Evolutionary conservation across 2,888 invertebrate species (phyloP).

Genomic region (Gonocerus acuteangulatus): DNA sequence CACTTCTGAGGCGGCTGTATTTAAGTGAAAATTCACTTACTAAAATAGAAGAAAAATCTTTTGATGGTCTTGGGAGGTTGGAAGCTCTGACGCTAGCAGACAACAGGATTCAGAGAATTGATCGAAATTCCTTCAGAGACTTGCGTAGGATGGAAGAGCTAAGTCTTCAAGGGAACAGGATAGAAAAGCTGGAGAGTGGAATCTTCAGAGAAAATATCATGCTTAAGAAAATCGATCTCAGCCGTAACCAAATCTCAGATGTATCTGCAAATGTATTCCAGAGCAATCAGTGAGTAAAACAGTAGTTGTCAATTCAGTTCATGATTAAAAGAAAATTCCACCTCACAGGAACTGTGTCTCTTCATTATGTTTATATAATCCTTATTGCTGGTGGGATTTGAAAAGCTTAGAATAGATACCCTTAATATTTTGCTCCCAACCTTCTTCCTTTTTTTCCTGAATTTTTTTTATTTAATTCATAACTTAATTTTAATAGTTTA

Average conservation of each 20-base stretch:
- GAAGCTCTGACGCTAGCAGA: conserved; percentile 67
- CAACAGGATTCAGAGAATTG: conserved; percentile 65
- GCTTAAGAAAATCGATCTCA: conserved; percentile 62
- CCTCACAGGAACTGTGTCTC: too few species aligned
- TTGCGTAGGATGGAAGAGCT: conserved; percentile 47
- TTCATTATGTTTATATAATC: too few species aligned
- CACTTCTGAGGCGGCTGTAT: conserved; percentile 60
- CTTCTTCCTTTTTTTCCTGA: too few species aligned
- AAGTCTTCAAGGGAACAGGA: conserved; percentile 66
- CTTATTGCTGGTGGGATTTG: too few species aligned
- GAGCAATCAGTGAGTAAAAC: conserved; percentile 44
- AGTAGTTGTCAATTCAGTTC: too few species aligned
- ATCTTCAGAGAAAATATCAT: conserved; percentile 58
- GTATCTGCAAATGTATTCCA: conserved; percentile 58
- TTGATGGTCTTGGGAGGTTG: conserved; percentile 60
- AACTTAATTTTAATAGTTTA: too few species aligned
- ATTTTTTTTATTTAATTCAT: too few species aligned
- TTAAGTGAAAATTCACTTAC: conserved; percentile 66
- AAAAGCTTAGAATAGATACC: too few species aligned
- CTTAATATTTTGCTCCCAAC: too few species aligned
- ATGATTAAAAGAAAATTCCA: too few species aligned
- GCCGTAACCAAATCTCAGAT: conserved; percentile 64
- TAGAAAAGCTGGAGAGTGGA: conserved; percentile 61
- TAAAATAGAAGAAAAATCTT: conserved; percentile 57
- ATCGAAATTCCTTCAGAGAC: conserved; percentile 43